These are phyloP conservation scores for Ictalurus furcatus DNA, from an alignment of 2,113 vertebrate species.

Conservation along the genomic window DNA sequence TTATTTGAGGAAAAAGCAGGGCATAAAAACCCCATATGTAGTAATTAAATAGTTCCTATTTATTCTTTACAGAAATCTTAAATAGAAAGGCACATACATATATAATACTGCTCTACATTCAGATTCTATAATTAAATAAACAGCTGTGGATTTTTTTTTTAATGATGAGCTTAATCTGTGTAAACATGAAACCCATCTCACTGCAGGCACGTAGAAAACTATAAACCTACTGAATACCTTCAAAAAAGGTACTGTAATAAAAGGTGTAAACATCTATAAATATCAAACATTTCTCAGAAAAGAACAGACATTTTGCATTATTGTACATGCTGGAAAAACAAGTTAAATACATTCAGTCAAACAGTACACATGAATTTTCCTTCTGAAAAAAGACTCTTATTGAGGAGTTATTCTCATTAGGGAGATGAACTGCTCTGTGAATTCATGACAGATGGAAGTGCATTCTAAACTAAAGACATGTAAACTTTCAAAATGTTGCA, in stretches of 20 bases:
- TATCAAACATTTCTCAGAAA: constrained; percentile 57
- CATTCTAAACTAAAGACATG: not conserved
- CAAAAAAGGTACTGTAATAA: constrained; percentile 55
- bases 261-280: constrained; percentile 65
- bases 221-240: constrained; percentile 50
- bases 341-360: constrained; percentile 52
- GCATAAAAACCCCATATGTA: constrained; percentile 5
- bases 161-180: constrained; percentile 3
- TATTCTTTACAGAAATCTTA: constrained; percentile 45
- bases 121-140: constrained; percentile 63
- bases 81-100: constrained; percentile 47
- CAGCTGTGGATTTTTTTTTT: constrained; percentile 52
- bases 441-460: not conserved
- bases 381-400: not conserved
- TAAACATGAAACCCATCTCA: constrained; percentile 18
- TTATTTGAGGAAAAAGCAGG: constrained; percentile 48
- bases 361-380: constrained; percentile 20
- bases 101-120: constrained; percentile 12
- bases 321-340: constrained; percentile 37
- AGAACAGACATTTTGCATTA: constrained; percentile 41
- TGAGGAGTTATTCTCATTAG: not conserved
- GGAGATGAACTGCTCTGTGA: not conserved
- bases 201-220: constrained; percentile 35
- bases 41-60: constrained; percentile 17
- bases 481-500: not conserved